Percentiles rank a stretch among this genome's conserved stretches.
Conservation (phyloP, 2,888 invertebrate species). For the Thereva nobilitata region DNA sequence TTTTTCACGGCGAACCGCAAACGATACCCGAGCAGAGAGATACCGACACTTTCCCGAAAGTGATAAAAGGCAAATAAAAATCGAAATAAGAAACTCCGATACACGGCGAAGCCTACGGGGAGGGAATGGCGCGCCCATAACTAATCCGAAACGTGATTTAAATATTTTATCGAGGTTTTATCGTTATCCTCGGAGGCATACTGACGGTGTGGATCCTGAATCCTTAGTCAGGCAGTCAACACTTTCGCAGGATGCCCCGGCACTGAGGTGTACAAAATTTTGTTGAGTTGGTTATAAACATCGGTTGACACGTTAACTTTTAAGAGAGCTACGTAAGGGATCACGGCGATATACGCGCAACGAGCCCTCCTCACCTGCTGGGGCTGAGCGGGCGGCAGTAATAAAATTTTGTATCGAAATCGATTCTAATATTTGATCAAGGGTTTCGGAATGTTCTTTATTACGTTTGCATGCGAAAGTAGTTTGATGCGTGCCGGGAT, state of each 20-base stretch:
- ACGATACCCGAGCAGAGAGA: not conserved
- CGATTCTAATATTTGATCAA: no score
- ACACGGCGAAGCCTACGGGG: not conserved
- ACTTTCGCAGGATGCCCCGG: slow-evolving; percentile 14
- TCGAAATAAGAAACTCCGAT: not conserved
- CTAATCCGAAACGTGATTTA: slow-evolving; percentile 41
- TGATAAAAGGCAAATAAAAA: slow-evolving; percentile 29
- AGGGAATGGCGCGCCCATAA: slow-evolving; percentile 33
- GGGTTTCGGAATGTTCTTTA: no score
- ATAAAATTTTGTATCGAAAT: no score
- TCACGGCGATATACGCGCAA: no score
- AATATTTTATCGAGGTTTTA: slow-evolving; percentile 37
- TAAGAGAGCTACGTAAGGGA: no score
- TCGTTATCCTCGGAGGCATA: not conserved
- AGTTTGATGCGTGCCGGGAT: no score
- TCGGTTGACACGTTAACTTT: slow-evolving; percentile 16
- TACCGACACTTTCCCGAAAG: slow-evolving; percentile 7
- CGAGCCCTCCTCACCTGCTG: no score
- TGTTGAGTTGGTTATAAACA: slow-evolving; percentile 21
- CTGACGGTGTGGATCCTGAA: not conserved
- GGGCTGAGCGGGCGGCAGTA: no score
- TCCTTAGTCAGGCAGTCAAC: slow-evolving; percentile 12
- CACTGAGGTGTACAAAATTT: slow-evolving; percentile 24
- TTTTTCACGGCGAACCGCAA: slow-evolving; percentile 4
- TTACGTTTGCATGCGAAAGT: no score